A percentile compares a stretch with the other conserved stretches of the same genome.
Conservation (phyloP, 1,140 invertebrate genomes). For the Paraescarpia echinospica region DNA sequence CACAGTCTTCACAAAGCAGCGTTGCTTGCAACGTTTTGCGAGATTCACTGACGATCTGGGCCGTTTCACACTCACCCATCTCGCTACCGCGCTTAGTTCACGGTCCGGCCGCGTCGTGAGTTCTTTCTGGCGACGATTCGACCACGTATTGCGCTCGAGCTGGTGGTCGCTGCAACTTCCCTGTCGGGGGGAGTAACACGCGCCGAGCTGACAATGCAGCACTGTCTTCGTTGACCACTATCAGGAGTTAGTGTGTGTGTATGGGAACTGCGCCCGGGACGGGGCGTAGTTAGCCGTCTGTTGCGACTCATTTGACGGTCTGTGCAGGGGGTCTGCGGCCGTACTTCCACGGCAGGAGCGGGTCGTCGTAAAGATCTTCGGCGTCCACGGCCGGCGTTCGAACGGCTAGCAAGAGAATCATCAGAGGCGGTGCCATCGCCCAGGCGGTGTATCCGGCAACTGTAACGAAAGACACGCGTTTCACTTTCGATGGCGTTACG, state of each 20-base stretch:
- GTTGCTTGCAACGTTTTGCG: too few relatives aligned
- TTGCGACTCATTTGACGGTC: background rate
- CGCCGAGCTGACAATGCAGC: too few relatives aligned
- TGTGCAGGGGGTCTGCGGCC: background rate
- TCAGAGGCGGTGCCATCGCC: background rate
- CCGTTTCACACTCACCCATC: background rate
- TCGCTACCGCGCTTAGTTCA: background rate
- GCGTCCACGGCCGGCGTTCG: background rate
- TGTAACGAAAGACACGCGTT: background rate
- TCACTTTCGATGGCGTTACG: background rate
- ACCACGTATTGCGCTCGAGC: too few relatives aligned
- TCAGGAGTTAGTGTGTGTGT: too few relatives aligned
- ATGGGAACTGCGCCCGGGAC: too few relatives aligned
- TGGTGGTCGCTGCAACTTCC: background rate
- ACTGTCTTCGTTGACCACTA: too few relatives aligned
- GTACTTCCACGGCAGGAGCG: background rate
- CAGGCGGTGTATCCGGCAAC: background rate
- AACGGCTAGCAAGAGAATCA: background rate
- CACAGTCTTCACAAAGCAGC: background rate
- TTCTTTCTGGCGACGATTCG: background rate
- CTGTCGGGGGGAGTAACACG: background rate
- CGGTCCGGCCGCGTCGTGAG: background rate
- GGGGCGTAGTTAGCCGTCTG: background rate
- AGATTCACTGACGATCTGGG: background rate
- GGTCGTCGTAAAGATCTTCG: background rate